Percentiles rank a stretch among this genome's conserved stretches.
These are phyloP conservation scores for Chloroceryle aenea DNA, from an alignment of 2,113 vertebrate genomes.

Conservation along the genomic window DNA sequence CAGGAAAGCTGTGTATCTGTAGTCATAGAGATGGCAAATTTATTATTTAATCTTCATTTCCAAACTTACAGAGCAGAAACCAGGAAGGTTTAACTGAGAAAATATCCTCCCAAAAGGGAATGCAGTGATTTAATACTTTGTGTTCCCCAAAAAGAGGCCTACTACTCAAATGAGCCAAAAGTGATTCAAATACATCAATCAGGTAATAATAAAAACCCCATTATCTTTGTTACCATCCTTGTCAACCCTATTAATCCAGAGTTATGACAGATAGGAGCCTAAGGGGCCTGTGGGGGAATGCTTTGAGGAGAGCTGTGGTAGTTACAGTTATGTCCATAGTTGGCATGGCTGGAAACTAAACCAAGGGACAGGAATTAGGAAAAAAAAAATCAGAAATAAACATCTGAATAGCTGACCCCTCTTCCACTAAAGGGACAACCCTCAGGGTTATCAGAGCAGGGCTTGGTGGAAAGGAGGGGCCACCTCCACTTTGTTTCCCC, in stretches of 20 bases:
- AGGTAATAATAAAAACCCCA: background rate
- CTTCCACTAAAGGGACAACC: background rate
- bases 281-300: accelerated
- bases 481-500: background rate
- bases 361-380: background rate
- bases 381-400: background rate
- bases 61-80: background rate
- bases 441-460: background rate
- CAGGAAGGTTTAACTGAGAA: constrained; percentile 16
- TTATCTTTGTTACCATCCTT: background rate
- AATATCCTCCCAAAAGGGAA: constrained; percentile 17
- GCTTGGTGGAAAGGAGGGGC: background rate
- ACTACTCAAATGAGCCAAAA: background rate
- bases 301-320: background rate
- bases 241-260: background rate
- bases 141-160: background rate
- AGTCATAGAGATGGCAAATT: background rate
- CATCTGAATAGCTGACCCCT: background rate
- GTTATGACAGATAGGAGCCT: background rate
- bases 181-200: background rate
- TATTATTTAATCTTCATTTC: constrained; percentile 21
- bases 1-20: background rate
- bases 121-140: background rate
- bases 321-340: background rate
- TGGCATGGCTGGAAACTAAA: background rate